Evolutionary conservation across 2,888 invertebrate species (phyloP), one percentile per base, ranked within the genome.

Genomic region (Hololepta plana): DNA sequence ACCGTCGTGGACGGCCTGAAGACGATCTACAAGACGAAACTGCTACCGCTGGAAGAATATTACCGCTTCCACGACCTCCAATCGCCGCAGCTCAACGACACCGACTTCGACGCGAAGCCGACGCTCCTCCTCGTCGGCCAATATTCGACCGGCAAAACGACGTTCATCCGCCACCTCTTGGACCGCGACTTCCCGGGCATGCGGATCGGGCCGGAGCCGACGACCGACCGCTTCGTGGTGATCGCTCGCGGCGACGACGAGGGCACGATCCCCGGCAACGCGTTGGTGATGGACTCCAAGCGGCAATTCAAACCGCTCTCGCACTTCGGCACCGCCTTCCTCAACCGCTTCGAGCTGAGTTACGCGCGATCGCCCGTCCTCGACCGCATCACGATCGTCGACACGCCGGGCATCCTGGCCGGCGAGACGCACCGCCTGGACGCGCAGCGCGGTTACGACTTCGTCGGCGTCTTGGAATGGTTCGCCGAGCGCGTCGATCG

Each of bases 191-290:
- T 96, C 49, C 96, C 96, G 10, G 96, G 96, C 20, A 95, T 98
- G 42, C 68, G 96, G 30, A 96, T 98, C 44, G 96, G 96, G 0
- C 96, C 96, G 2, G 96, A 98, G 58, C 96, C 96, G n/a, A 98
- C 96, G 2, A 98, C 96, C 4, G 96, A 98, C 58, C 71, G 91
- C 35, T 98, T 96, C 53, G 96, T 95, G 36, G 85, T 88, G 26
- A 91, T 98, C 12, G 96, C 96, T 95, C 71, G 74, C 45, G 82
- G 80, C 35, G 85, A 91, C 32, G 81, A 80, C 50, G 82, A 82
- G 53, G 82, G 85, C 35, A 74, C 90, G n/a, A 82, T 95, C 41
- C 95, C 96, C 26, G 95, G 96, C 31, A 98, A 96, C 57, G 96
- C 96, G 6, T 67, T 96, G 24, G 96, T 98, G 6, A 93, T 96